phyloP scores from a whole-genome alignment of 2,888 invertebrate species.

The Pollenia griseotomentosa region DNA sequence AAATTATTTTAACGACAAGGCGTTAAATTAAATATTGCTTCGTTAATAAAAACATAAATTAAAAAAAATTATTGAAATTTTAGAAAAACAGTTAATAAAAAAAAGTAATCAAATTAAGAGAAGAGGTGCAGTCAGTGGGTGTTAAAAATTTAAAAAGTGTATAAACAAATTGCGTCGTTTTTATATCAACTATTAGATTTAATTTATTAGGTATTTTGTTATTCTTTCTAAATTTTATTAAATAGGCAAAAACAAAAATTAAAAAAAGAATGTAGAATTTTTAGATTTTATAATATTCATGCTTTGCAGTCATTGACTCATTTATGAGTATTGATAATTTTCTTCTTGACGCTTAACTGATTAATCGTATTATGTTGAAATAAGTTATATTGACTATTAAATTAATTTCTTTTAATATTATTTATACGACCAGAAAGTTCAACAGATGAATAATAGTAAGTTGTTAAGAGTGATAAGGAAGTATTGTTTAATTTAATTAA shows the following conservation, averaged over 20 bases:
- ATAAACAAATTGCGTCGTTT: too few relatives aligned
- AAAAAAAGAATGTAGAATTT: too few relatives aligned
- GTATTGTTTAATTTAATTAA: conserved; percentile 10
- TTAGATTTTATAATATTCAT: too few relatives aligned
- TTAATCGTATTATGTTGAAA: conserved; percentile 38
- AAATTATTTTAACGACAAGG: background rate
- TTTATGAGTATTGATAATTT: conserved; percentile 39
- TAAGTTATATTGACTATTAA: conserved; percentile 34
- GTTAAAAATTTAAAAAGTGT: too few relatives aligned
- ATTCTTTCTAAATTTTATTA: too few relatives aligned
- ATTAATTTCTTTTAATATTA: conserved; percentile 7
- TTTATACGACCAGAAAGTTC: background rate
- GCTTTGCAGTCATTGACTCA: conserved; percentile 39
- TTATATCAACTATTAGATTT: too few relatives aligned
- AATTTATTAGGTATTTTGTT: too few relatives aligned
- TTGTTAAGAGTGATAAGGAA: conserved; percentile 28
- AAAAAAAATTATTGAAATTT: background rate
- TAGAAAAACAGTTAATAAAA: background rate
- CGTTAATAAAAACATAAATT: conserved; percentile 4
- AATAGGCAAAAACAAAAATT: too few relatives aligned
- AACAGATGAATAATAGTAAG: background rate
- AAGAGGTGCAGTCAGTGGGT: too few relatives aligned
- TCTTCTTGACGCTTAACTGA: conserved; percentile 41
- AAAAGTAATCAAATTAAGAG: background rate
- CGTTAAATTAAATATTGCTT: background rate